Evolutionary conservation across 2,888 invertebrate species (phyloP).

Genomic region (Tipula helvola): DNA sequence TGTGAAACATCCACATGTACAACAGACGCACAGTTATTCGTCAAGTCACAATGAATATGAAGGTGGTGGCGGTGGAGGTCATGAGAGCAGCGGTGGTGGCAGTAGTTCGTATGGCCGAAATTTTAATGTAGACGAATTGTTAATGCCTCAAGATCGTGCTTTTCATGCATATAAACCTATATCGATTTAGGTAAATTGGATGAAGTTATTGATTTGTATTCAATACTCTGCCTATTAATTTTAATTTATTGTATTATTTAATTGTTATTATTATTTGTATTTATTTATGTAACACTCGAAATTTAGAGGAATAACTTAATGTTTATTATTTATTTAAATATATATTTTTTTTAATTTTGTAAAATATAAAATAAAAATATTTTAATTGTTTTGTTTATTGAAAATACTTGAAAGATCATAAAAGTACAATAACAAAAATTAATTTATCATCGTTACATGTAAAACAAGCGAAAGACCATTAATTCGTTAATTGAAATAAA

Average conservation of each 20-base stretch:
- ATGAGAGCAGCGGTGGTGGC: conserved; percentile 41
- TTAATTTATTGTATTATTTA: background rate
- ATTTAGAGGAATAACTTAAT: background rate
- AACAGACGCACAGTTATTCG: conserved; percentile 64
- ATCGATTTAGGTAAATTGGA: background rate
- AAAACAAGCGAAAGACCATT: too few species aligned
- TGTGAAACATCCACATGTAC: conserved; percentile 72
- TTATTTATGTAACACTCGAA: background rate
- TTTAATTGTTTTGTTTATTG: background rate
- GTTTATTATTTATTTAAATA: background rate
- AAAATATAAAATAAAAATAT: background rate
- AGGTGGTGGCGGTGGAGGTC: conserved; percentile 47
- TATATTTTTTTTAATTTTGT: background rate
- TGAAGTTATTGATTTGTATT: background rate
- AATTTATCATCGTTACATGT: too few species aligned
- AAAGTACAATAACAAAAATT: too few species aligned
- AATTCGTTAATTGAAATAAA: too few species aligned
- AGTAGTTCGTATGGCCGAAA: conserved; percentile 46
- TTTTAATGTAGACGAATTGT: conserved; percentile 42
- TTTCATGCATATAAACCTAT: conserved; percentile 41
- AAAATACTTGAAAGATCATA: too few species aligned
- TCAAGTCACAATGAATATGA: conserved; percentile 51
- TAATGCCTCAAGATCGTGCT: conserved; percentile 46
- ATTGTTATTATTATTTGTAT: background rate
- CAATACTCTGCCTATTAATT: background rate